A percentile compares a stretch with the other conserved stretches of the same genome.
phyloP scores from a whole-genome alignment of 2,113 vertebrate genomes.

The Myrmophylax atrothorax region DNA sequence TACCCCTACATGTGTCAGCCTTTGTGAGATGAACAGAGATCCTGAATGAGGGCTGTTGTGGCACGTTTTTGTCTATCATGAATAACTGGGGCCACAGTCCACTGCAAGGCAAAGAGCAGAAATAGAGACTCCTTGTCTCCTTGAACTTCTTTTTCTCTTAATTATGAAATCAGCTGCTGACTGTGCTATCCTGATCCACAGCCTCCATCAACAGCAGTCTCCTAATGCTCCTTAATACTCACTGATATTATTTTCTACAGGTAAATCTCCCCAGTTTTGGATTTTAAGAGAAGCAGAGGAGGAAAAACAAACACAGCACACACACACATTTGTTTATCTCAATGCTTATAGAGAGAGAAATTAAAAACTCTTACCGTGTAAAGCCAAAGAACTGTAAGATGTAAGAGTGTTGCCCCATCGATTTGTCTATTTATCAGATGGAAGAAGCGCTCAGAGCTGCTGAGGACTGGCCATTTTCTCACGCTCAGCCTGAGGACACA shows the following conservation, averaged over 20 bases:
- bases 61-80: not conserved
- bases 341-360: not conserved
- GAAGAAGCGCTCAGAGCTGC: not conserved
- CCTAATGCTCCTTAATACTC: not conserved
- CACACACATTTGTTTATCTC: not conserved
- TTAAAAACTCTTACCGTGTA: not conserved
- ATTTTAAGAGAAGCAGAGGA: not conserved
- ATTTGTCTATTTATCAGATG: not conserved
- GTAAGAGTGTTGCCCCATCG: not conserved
- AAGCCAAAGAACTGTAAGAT: not conserved
- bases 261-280: not conserved
- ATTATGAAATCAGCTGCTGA: conserved; percentile 70
- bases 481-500: not conserved
- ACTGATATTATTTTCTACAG: not conserved
- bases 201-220: not conserved
- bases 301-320: fast-evolving
- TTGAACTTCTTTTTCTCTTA: conserved; percentile 15
- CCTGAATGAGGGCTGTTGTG: not conserved
- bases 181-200: conserved; percentile 64
- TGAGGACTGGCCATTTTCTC: not conserved
- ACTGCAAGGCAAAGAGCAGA: conserved; percentile 5
- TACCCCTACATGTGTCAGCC: conserved; percentile 61
- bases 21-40: conserved; percentile 20
- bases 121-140: not conserved
- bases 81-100: not conserved